Base-by-base conservation (phyloP, 2,113 vertebrate genomes). In the Poecilia latipinna region DNA sequence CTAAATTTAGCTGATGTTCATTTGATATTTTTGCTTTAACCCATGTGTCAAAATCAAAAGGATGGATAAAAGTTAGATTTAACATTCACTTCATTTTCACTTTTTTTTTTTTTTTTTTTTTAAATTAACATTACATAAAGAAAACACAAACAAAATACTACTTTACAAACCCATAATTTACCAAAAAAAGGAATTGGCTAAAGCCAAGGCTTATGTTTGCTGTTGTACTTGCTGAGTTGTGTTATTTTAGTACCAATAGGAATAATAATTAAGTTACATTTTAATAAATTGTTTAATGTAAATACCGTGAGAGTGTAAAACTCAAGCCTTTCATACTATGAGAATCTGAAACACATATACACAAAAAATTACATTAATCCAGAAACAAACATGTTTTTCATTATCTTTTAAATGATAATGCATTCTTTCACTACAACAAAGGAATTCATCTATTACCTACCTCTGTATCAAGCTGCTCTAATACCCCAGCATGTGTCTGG, bases 381-480 rank as follows among this genome's bases (percentile, higher is more conserved):
- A 62, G 4, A 32, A 54, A 62, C 2, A 70, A 61, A 67, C 22
- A 69, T 39, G 57, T 37, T 3, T 65, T 73, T 31, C 63, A 62
- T 65, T 32, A 51, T 61, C 24, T 63, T 13, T 15, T 8, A 44
- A 67, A 77, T 64, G 2, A 79, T 62, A 68, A 72, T 33, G 42
- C 70, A 42, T 19, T 19, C 1, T 72, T 61, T 61, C 7, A 42
- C 7, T 28, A 3, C 15, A 60, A 29, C 54, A 61, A 71, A 61
- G 12, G 17, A 72, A 39, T 61, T 29, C 35, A 72, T 12, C 26
- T 24, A 44, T 61, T 42, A 44, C 57, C 35, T 83, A 82, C 78
- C 89, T 88, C 77, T 84, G 65, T 83, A 62, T 80, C 44, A 80
- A 32, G 73, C 84, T 75, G 72, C 77, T 65, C 73, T 22, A 72